phyloP scores from a whole-genome alignment of 2,888 invertebrate species.

The Alcis repandata region DNA sequence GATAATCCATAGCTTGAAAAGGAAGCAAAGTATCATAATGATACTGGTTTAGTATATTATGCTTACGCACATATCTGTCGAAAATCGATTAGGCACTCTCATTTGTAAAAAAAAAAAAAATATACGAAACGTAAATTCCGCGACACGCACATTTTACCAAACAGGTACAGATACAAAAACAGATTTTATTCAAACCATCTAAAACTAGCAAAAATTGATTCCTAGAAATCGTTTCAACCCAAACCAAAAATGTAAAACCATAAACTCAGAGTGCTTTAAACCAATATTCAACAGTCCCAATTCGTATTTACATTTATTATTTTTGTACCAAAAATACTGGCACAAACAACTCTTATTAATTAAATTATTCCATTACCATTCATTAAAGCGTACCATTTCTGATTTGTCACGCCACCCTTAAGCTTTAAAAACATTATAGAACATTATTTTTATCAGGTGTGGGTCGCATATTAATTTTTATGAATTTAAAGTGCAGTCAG shows the following conservation, averaged over 20 bases:
- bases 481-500: conserved; percentile 44
- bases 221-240: neutral
- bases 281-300: neutral
- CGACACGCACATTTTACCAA: no score
- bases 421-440: conserved; percentile 26
- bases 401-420: conserved; percentile 38
- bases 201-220: neutral
- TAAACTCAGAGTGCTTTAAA: neutral
- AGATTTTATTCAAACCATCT: no score
- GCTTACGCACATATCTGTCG: no score
- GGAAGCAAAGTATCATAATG: no score
- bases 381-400: conserved; percentile 20
- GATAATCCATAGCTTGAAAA: no score
- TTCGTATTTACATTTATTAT: conserved; percentile 7
- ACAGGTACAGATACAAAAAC: no score
- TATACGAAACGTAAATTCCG: neutral
- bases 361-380: conserved; percentile 21
- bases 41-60: no score
- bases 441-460: conserved; percentile 30
- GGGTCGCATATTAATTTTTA: conserved; percentile 42
- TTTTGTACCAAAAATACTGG: conserved; percentile 1
- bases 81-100: no score
- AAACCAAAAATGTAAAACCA: neutral
- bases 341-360: conserved; percentile 28
- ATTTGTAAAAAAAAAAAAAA: no score